Evolutionary conservation across 2,797 vertebrate species (phyloP), one percentile per base, ranked within the genome.

Genomic region (Anabas testudineus): DNA sequence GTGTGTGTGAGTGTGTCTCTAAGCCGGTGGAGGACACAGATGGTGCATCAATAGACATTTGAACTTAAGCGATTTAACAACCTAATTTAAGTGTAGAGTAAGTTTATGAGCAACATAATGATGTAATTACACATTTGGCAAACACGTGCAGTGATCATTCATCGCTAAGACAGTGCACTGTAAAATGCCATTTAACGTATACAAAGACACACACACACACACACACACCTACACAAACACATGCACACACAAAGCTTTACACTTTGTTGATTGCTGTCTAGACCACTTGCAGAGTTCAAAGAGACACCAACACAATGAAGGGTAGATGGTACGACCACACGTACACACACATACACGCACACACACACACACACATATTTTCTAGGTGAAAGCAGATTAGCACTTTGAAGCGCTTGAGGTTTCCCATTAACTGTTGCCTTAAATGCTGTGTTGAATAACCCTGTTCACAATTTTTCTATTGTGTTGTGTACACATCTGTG

Each of bases 321-420:
- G 54, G 19, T 42, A 65, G 73, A 55, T 45, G 16, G 32, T 59
- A 28, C 21, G 39, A 1, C 15, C 4, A 12, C 18, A 19, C 16
- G 15, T 12, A 19, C 14, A 26, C 32, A 22, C 41, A 54, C 28
- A 21, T 14, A 48, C 5, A 28, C 22, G 19, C 26, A 18, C 15
- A 21, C 9, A 48, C 56, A 55, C 28, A 24, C 15, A 34, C 32
- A 16, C 26, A 49, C 34, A 54, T 57, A 49, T 43, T 59, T 59
- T 68, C 59, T 52, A 63, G 68, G 67, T 82, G 65, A 81, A 74
- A 78, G 66, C 52, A 66, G 67, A 81, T 80, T 66, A 80, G 36
- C 61, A 42, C 57, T 68, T 43, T 49, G 47, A 45, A 55, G 43
- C 16, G n/a, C 34, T 19, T 39, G 14, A 54, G 61, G 24, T 54